phyloP scores from a whole-genome alignment of 1,140 invertebrate species.

The Aphaenogaster rudis region DNA sequence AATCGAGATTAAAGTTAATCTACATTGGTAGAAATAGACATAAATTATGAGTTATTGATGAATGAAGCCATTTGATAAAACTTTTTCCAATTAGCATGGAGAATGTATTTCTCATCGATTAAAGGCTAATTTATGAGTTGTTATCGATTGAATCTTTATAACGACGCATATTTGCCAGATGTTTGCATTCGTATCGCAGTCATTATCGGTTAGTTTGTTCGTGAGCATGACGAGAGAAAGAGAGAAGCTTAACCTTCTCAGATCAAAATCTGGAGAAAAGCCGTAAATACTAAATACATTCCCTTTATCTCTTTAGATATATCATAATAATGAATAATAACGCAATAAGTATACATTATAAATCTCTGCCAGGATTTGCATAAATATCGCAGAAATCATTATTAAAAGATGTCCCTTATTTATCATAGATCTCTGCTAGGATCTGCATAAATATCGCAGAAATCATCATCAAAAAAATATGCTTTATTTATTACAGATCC shows the following conservation, averaged over 20 bases:
- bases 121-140: neutral
- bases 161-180: neutral
- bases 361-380: neutral
- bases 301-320: neutral
- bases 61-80: neutral
- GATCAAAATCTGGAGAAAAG: neutral
- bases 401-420: neutral
- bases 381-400: neutral
- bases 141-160: neutral
- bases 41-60: too few relatives aligned
- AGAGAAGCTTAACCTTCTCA: neutral
- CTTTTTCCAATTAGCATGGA: neutral
- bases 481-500: too few relatives aligned
- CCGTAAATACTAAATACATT: constrained; percentile 5
- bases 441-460: neutral
- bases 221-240: neutral
- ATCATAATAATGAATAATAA: neutral
- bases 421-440: neutral
- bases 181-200: neutral
- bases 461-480: neutral
- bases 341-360: neutral
- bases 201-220: neutral
- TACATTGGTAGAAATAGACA: too few relatives aligned
- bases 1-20: too few relatives aligned
- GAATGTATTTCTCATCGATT: neutral